Evolutionary conservation across 2,797 vertebrate genomes (phyloP), one percentile per base, ranked within the genome.

Genomic region (Selene dorsalis): DNA sequence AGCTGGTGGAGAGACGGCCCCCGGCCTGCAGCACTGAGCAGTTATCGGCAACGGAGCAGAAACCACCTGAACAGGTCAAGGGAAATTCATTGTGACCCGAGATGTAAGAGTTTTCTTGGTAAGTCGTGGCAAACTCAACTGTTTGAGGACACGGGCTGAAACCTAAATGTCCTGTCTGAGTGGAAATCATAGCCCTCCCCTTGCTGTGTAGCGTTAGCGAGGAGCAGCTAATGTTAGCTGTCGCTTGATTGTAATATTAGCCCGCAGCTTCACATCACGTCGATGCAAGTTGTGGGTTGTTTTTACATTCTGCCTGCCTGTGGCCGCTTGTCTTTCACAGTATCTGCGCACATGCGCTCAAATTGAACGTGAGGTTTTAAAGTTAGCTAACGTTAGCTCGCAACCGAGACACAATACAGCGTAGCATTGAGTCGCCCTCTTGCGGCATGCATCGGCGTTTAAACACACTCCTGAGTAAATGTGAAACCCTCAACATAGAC

Each of bases 191-290:
- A 0, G 18, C n/a, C 52, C 41, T 52, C 16, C 17, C 12, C 3
- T n/a, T n/a, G 41, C 17, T 35, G 16, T 18, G 2, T 38, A 69
- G 30, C 58, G 2, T 32, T 43, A 75, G 64, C 58, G 55, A 35
- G n/a, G 47, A 56, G 57, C 55, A 59, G 73, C 83, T 87, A 87
- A 56, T 53, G 8, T 30, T 69, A 71, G 69, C 64, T 62, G 1
- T 26, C 11, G 22, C 17, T 17, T 28, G 7, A 22, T 4, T 8
- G 32, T 41, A 47, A 6, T 11, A 39, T 43, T 55, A 52, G 13
- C 24, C 13, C 18, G 1, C 43, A 57, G 52, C 35, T 56, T 41
- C 6, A 14, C 11, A 12, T 63, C 28, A 8, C 13, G 12, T 9
- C 8, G 1, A 52, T 26, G 13, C 16, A 3, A 2, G 17, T 8